These are phyloP conservation scores for Bubalus kerabau DNA, from an alignment of 2,113 vertebrate species.

Conservation along the genomic window DNA sequence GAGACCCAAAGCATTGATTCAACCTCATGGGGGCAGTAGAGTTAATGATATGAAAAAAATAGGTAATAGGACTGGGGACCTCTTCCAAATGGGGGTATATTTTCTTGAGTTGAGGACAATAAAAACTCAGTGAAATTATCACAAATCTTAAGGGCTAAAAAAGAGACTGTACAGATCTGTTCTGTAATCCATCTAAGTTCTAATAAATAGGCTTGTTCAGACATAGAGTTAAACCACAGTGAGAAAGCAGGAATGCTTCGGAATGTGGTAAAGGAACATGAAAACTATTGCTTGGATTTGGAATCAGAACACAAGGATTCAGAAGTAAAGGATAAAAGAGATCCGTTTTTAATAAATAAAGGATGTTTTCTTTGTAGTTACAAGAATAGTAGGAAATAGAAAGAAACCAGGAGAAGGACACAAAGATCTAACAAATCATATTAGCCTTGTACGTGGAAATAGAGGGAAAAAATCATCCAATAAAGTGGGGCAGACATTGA, in stretches of 20 bases:
- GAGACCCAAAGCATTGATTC: neutral
- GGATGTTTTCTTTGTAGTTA: neutral
- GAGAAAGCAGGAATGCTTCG: neutral
- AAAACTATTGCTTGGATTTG: neutral
- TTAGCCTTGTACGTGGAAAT: neutral
- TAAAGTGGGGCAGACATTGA: neutral
- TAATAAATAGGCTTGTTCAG: neutral
- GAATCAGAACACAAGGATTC: neutral
- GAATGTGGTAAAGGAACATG: neutral
- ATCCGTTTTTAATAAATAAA: constrained; percentile 10
- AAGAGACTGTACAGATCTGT: neutral
- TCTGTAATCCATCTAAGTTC: neutral
- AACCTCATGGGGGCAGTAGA: neutral
- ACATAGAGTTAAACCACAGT: neutral
- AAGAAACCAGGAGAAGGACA: neutral
- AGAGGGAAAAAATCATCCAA: neutral
- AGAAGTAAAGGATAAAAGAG: neutral
- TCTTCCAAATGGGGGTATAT: neutral
- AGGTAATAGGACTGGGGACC: neutral
- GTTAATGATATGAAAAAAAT: neutral
- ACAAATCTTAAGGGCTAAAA: neutral
- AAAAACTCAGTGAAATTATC: neutral
- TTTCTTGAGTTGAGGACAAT: neutral
- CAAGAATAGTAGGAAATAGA: neutral
- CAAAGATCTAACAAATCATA: neutral